These are phyloP conservation scores for Poeciliopsis presidionis DNA, from an alignment of 2,797 vertebrate species.

Conservation along the genomic window DNA sequence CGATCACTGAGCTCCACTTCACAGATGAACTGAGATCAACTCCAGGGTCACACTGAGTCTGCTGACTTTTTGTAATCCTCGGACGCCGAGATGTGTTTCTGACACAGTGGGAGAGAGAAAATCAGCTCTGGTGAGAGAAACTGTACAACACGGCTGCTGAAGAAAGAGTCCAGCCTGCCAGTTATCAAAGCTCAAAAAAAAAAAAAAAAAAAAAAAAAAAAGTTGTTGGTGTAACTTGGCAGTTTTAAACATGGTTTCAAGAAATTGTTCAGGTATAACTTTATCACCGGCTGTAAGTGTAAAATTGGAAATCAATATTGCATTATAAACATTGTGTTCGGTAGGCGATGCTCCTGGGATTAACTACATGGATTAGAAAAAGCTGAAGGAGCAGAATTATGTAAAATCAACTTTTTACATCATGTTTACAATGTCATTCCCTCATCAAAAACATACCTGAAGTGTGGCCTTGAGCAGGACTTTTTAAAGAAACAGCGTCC, in stretches of 20 bases:
- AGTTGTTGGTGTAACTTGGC: not conserved
- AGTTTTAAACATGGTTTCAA: not conserved
- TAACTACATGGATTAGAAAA: not conserved
- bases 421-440: too few species aligned
- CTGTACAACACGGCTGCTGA: not conserved
- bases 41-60: not conserved
- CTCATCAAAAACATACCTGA: too few species aligned
- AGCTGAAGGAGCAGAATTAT: not conserved
- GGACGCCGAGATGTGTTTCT: not conserved
- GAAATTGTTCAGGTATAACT: not conserved
- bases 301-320: not conserved
- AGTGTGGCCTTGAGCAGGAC: too few species aligned
- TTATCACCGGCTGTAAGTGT: too few species aligned
- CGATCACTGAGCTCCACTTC: not conserved
- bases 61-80: not conserved
- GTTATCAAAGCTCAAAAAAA: not conserved
- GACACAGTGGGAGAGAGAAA: not conserved
- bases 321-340: not conserved
- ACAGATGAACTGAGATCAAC: not conserved
- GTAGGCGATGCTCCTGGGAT: not conserved
- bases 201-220: not conserved
- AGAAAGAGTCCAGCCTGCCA: not conserved
- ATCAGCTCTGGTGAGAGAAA: not conserved
- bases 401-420: too few species aligned
- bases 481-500: too few species aligned